phyloP scores from a whole-genome alignment of 2,888 invertebrate species.

The Ennomos quercinarius region DNA sequence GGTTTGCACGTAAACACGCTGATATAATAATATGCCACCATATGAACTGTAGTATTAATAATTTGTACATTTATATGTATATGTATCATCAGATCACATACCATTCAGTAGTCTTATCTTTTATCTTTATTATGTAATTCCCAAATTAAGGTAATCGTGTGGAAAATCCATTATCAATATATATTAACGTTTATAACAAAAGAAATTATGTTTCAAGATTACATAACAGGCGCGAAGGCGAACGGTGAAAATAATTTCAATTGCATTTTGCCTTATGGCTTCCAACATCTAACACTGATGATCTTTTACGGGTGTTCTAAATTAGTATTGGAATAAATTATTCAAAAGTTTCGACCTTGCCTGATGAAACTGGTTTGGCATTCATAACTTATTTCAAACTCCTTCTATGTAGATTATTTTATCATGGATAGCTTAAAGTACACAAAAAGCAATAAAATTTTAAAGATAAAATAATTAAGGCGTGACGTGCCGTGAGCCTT shows the following conservation, averaged over 20 bases:
- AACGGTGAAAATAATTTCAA: constrained; percentile 23
- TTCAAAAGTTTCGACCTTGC: constrained; percentile 70
- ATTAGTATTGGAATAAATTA: constrained; percentile 63
- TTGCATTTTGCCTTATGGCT: constrained; percentile 21
- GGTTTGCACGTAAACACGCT: constrained; percentile 5
- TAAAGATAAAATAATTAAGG: constrained; percentile 21
- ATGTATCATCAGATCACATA: constrained; percentile 13
- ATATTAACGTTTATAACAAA: constrained; percentile 5
- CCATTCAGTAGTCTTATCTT: not conserved
- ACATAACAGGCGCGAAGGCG: constrained; percentile 15
- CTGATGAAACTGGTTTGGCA: constrained; percentile 73
- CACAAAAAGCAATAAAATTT: constrained; percentile 20
- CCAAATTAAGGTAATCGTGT: constrained; percentile 34
- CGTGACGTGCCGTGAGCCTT: constrained; percentile 10
- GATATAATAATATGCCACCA: constrained; percentile 13
- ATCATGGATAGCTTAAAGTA: constrained; percentile 37
- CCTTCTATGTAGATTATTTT: constrained; percentile 53
- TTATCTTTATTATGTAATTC: constrained; percentile 26
- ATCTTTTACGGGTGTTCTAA: constrained; percentile 46
- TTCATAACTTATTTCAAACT: constrained; percentile 67
- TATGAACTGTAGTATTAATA: too few species aligned
- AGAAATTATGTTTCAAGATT: constrained; percentile 13
- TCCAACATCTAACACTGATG: constrained; percentile 26
- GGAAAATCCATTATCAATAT: constrained; percentile 26
- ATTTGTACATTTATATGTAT: not conserved